Evolutionary conservation across 2,113 vertebrate genomes (phyloP), one percentile per base, ranked within the genome.

Genomic region (Ptilonorhynchus violaceus): DNA sequence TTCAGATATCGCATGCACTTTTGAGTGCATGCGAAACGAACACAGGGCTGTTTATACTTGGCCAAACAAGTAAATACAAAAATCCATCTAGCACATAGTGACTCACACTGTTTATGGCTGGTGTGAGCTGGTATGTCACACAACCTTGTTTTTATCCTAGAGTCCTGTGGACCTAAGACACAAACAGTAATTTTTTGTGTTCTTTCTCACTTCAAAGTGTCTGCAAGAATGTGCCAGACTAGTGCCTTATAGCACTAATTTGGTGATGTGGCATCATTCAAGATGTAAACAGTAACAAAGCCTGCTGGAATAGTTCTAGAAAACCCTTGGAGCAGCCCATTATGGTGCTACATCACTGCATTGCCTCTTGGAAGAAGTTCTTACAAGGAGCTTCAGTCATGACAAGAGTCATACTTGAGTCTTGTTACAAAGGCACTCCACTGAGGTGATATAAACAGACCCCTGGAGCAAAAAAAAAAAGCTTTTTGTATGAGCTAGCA

Each of bases 41-140:
- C 41, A 69, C 7, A 37, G 39, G 21, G 10, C 15, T 78, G 18
- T 52, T 78, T 74, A 8, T 52, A 56, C 62, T 27, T 22, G 16
- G 11, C 19, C 56, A 55, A 63, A 63, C 3, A 58, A 69, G 19
- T 13, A 85, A 85, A 63, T 19, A n/a, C 13, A 66, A 44, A 80
- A 70, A 10, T 53, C 18, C 44, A 41, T 8, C 21, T 75, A 3
- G 0, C 19, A 42, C 1, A 1, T 50, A 28, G 15, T 67, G 47
- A 37, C 19, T 59, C 18, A n/a, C 10, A 5, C 4, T 20, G 10
- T 39, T 77, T 69, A 52, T 9, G 11, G 14, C 16, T 58, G 13
- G 9, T 68, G 27, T 66, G 50, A 70, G 14, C 31, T 68, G 16
- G 8, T 47, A 44, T 24, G 37, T 41, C 66, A 67, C 24, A 27